Evolutionary conservation across 2,888 invertebrate genomes (phyloP), one percentile per base, ranked within the genome.

Genomic region (Drosophila niveifrons): DNA sequence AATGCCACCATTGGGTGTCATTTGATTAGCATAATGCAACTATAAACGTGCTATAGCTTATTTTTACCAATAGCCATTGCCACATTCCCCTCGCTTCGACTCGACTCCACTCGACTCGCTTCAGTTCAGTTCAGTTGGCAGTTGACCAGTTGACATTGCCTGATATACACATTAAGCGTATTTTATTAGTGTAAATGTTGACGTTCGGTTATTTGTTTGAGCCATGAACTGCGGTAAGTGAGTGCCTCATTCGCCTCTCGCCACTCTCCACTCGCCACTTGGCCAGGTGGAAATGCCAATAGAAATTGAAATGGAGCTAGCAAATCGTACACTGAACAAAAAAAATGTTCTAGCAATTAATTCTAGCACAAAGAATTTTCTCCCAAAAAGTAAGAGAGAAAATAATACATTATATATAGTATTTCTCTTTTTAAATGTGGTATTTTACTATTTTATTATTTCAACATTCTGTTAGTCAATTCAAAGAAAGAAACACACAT

Each of bases 1-100:
- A 62, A 70, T 86, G 80, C 87, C 77, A 88, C 88, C 86, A 86
- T 86, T 86, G 86, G 86, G 88, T 86, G 88, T 86, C 86, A 82
- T 86, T 86, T 86, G 88, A 86, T 86, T 86, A 88, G 88, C 86
- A 86, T 86, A 86, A 88, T 86, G 84, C 84, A 82, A 86, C 84
- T 88, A 88, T 86, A 88, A 86, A 86, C 72, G 86, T 88, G 83
- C 69, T 74, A 82, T 75, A 75, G 86, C 80, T 88, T 75, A 77
- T 86, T 83, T 78, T 82, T 88, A 88, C 88, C 85, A 86, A 88
- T 86, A 86, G 71, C 72, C 47, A 46, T 43, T 43, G 72, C 63
- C 62, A 15, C 9, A 15, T 11, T n/a, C 23, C 23, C 23, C 23
- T 23, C 23, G 23, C 23, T 23, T 23, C 23, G 17, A 2, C 17